These are phyloP conservation scores for Acanthornis magna DNA, from an alignment of 2,797 vertebrate genomes.

Conservation along the genomic window DNA sequence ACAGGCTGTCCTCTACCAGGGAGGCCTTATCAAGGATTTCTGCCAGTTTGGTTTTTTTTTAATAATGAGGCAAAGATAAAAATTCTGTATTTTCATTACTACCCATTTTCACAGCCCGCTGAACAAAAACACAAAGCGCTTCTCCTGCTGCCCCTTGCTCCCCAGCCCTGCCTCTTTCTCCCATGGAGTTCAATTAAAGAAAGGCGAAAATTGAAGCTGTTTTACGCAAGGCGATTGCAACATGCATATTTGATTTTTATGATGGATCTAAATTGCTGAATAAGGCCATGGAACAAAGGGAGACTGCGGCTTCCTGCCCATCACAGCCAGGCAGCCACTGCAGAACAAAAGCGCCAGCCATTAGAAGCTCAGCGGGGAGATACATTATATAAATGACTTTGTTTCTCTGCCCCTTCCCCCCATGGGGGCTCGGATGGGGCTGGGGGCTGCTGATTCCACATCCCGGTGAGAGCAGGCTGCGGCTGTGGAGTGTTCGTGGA, in stretches of 20 bases:
- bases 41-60: not conserved
- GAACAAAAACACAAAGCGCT: conserved; percentile 73
- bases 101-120: conserved; percentile 71
- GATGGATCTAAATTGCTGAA: conserved; percentile 80
- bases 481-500: fast-evolving
- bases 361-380: conserved; percentile 77
- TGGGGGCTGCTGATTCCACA: conserved; percentile 37
- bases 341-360: conserved; percentile 76
- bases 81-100: conserved; percentile 65
- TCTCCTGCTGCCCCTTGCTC: conserved; percentile 65
- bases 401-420: conserved; percentile 68
- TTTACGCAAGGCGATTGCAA: conserved; percentile 71
- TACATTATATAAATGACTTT: conserved; percentile 79
- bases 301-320: conserved; percentile 73
- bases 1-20: not conserved
- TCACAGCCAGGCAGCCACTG: conserved; percentile 71
- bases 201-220: conserved; percentile 77
- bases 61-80: conserved; percentile 66
- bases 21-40: not conserved
- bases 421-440: conserved; percentile 59
- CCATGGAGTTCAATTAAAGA: conserved; percentile 75
- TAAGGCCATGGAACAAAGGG: conserved; percentile 76
- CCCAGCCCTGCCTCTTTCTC: conserved; percentile 67
- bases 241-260: conserved; percentile 82
- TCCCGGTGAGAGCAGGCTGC: not conserved